Evolutionary conservation across 2,113 vertebrate species (phyloP).

Genomic region (Hystrix brachyura): DNA sequence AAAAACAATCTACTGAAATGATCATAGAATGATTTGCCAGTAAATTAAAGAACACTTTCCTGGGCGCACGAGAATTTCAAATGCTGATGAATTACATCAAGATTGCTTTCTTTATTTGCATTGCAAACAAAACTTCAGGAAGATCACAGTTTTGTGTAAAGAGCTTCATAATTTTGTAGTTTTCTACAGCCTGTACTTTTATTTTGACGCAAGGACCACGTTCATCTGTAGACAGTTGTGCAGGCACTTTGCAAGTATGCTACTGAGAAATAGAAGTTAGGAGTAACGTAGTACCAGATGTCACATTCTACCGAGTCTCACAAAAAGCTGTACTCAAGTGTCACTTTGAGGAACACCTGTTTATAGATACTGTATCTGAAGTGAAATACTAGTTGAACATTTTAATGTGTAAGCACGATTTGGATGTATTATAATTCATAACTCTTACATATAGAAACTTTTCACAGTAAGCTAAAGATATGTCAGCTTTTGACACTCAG

Average conservation of each 20-base stretch:
- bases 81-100: constrained; percentile 49
- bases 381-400: neutral
- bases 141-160: neutral
- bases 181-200: constrained; percentile 61
- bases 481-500: neutral
- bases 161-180: constrained; percentile 39
- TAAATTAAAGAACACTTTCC: constrained; percentile 69
- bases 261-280: constrained; percentile 60
- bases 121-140: neutral
- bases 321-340: neutral
- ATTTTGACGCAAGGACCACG: constrained; percentile 53
- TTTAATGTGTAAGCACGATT: constrained; percentile 23
- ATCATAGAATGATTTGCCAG: constrained; percentile 66
- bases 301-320: neutral
- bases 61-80: constrained; percentile 48
- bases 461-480: neutral
- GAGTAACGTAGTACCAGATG: constrained; percentile 36
- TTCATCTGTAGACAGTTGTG: constrained; percentile 43
- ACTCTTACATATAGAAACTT: neutral
- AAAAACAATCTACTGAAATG: constrained; percentile 62
- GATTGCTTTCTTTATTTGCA: constrained; percentile 62
- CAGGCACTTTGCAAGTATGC: neutral
- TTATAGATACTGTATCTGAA: neutral
- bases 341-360: constrained; percentile 43
- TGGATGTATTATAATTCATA: constrained; percentile 10